Conservation (phyloP, 2,797 vertebrate genomes). For the Gymnothorax javanicus region DNA sequence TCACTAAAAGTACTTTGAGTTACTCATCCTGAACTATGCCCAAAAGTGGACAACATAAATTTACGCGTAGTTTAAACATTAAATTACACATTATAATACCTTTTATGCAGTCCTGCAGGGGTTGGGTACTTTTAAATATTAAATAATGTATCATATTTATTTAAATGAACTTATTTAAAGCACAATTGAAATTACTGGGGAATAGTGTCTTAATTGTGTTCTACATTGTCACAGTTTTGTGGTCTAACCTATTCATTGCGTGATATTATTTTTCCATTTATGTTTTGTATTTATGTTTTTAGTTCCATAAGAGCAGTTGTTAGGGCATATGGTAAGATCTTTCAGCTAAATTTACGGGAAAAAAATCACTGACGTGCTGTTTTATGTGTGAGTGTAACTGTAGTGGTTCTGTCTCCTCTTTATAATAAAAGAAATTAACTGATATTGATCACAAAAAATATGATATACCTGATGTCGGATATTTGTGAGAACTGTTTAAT, state of each 20-base stretch:
- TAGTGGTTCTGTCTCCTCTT: background rate
- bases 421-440: background rate
- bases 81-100: too few species aligned
- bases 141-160: too few species aligned
- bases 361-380: background rate
- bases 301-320: background rate
- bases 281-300: background rate
- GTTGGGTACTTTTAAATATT: too few species aligned
- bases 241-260: too few species aligned
- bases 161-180: background rate
- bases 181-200: background rate
- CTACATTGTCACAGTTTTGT: background rate
- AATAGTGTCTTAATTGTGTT: background rate
- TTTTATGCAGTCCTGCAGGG: too few species aligned
- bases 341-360: background rate
- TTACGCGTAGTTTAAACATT: too few species aligned
- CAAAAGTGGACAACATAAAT: too few species aligned
- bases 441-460: constrained; percentile 7
- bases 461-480: background rate
- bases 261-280: background rate
- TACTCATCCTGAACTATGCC: too few species aligned
- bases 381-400: background rate
- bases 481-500: background rate
- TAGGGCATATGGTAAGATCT: background rate
- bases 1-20: too few species aligned